Evolutionary conservation across 2,888 invertebrate genomes (phyloP), one percentile per base, ranked within the genome.

Genomic region (Sicus ferrugineus): DNA sequence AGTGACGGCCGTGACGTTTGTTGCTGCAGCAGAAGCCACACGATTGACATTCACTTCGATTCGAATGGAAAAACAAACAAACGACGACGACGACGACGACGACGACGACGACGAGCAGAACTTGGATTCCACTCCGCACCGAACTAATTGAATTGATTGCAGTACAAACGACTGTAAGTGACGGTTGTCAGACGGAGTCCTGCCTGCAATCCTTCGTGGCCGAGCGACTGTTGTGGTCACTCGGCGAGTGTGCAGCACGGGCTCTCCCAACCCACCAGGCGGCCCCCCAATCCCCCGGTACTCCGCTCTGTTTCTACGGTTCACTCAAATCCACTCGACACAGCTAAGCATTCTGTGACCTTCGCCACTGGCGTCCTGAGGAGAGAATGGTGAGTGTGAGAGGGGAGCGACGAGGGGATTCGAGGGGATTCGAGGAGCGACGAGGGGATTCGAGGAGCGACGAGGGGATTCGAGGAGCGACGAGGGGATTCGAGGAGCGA

Each of bases 21-120:
- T 31, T 31, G 50, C 34, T 38, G 54, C n/a, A 65, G 52, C 65
- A 54, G 34, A 50, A 67, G 58, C 54, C 52, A 42, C n/a, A n/a
- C 46, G 59, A 30, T 31, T 67, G 67, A 67, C 67, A 67, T 59
- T 67, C 59, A 59, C 11, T 46, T 31, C 73, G 64, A 71, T 71
- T 72, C 73, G 6, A 54, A 26, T 23, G 7, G 28, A 23, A 9
- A 42, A 42, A 42, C 42, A 73, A 76, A 74, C 74, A 73, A 74
- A 75, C 73, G 75, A 73, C 64, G 72, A 73, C n/a, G n/a, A n/a
- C n/a, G n/a, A n/a, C n/a, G n/a, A n/a, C n/a, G n/a, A n/a, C n/a
- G n/a, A n/a, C n/a, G n/a, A n/a, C n/a, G n/a, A n/a, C n/a, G n/a
- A n/a, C n/a, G n/a, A n/a, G n/a, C n/a, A n/a, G 67, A 70, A 72